phyloP scores from a whole-genome alignment of 2,888 invertebrate species.

The Caenorhabditis sinica region DNA sequence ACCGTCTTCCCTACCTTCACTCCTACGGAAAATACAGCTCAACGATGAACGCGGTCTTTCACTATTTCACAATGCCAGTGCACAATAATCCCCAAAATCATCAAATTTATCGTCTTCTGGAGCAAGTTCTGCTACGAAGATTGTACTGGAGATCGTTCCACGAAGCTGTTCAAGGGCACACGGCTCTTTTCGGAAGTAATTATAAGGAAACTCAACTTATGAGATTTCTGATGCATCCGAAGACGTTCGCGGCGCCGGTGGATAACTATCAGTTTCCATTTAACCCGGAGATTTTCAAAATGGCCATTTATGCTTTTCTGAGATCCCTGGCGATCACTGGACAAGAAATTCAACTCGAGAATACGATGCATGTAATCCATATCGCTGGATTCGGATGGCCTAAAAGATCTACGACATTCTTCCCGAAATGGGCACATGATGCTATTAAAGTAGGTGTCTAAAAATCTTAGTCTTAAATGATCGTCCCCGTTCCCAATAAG shows the following conservation, averaged over 20 bases:
- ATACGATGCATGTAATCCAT: slow-evolving; percentile 8
- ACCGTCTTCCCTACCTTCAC: slow-evolving; percentile 40
- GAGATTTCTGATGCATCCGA: slow-evolving; percentile 36
- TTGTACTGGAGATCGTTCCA: slow-evolving; percentile 67
- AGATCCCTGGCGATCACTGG: slow-evolving; percentile 73
- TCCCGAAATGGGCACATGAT: slow-evolving; percentile 58
- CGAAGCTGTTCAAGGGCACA: slow-evolving; percentile 48
- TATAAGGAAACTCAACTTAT: slow-evolving; percentile 25
- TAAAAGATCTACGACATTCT: slow-evolving; percentile 48
- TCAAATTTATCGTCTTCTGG: slow-evolving; percentile 69
- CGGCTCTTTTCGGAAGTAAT: background rate
- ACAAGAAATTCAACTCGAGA: slow-evolving; percentile 31
- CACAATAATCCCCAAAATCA: slow-evolving; percentile 47
- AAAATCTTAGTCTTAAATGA: no score
- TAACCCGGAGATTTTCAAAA: slow-evolving; percentile 74
- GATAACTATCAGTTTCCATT: slow-evolving; percentile 62
- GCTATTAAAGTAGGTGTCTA: slow-evolving; percentile 7
- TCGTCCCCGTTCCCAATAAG: no score
- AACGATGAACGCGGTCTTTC: background rate
- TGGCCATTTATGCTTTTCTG: slow-evolving; percentile 68
- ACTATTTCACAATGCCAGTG: slow-evolving; percentile 15
- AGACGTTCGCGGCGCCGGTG: slow-evolving; percentile 35
- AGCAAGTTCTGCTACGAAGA: slow-evolving; percentile 70
- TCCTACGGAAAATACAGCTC: slow-evolving; percentile 27
- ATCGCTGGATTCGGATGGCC: slow-evolving; percentile 56